Evolutionary conservation across 1,140 invertebrate genomes (phyloP), one percentile per base, ranked within the genome.

Genomic region (Mactra quadrangularis): DNA sequence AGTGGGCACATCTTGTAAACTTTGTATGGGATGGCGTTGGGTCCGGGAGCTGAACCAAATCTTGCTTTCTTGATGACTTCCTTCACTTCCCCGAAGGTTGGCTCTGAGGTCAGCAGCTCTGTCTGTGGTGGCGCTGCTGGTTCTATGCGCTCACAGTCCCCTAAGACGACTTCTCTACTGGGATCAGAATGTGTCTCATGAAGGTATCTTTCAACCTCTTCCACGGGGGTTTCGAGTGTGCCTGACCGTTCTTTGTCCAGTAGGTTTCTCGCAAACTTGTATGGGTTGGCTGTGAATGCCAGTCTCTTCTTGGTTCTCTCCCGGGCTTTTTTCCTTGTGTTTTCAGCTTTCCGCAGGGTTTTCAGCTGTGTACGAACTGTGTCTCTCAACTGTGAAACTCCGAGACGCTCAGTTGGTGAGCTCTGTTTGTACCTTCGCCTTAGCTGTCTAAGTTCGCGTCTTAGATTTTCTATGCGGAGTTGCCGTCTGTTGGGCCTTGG

Each of bases 1-100:
- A 71, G 45, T 71, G 66, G 66, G 66, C 66, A 52, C 71, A 74
- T 74, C 35, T 74, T 74, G 57, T 76, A 76, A 55, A 76, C 59
- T 33, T 76, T 76, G 74, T 62, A 62, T 11, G 74, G 74, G 17
- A 76, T 76, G 45, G 59, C 57, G 31, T 64, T 76, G 27, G 72
- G 72, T 59, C 72, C 72, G 15, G 72, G 52, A 0, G 74, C 33
- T 47, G 53, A 75, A 29, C 60, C 29, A 72, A 29, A 29, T 53
- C 68, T 72, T 31, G 68, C 68, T 33, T 72, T 72, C 25, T 55
- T 72, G 27, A 75, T 47, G 57, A 45, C 33, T 15, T 53, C 68
- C 31, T 72, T 72, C 29, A 72, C 68, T 29, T 72, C 68, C 29
- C 68, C 68, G 4, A 72, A 50, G n/a, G 52, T 72, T 53, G 68